These are phyloP conservation scores for Diachasma alloeum DNA, from an alignment of 1,140 invertebrate genomes.

Conservation along the genomic window DNA sequence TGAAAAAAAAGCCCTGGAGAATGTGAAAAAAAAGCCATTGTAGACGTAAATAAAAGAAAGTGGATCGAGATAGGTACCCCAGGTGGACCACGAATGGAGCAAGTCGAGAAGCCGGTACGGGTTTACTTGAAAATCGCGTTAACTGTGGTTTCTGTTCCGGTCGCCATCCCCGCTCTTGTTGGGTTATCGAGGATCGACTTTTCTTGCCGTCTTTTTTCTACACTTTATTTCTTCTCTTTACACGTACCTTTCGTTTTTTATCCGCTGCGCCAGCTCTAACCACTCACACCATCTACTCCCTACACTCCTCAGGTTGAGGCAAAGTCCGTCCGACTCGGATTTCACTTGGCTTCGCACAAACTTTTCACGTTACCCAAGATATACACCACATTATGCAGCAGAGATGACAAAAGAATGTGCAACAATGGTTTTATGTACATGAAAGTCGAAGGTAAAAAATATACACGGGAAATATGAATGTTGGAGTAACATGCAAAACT, in stretches of 20 bases:
- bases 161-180: background rate
- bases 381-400: background rate
- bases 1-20: background rate
- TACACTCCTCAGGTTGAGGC: background rate
- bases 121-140: constrained; percentile 23
- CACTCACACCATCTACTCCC: background rate
- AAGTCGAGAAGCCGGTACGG: constrained; percentile 3
- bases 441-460: background rate
- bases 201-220: background rate
- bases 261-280: background rate
- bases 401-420: constrained; percentile 10
- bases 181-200: constrained; percentile 20
- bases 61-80: background rate
- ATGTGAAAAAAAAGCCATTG: background rate
- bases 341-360: constrained; percentile 5
- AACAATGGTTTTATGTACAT: constrained; percentile 5
- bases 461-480: background rate
- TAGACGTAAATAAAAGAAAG: background rate
- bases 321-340: background rate
- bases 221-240: constrained; percentile 6
- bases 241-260: background rate
- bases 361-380: background rate
- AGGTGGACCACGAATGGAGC: background rate
- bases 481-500: background rate
- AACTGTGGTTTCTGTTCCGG: constrained; percentile 23